Base-by-base conservation (phyloP, 92 coral and sea anemone species). In the Porites cylindrica region DNA sequence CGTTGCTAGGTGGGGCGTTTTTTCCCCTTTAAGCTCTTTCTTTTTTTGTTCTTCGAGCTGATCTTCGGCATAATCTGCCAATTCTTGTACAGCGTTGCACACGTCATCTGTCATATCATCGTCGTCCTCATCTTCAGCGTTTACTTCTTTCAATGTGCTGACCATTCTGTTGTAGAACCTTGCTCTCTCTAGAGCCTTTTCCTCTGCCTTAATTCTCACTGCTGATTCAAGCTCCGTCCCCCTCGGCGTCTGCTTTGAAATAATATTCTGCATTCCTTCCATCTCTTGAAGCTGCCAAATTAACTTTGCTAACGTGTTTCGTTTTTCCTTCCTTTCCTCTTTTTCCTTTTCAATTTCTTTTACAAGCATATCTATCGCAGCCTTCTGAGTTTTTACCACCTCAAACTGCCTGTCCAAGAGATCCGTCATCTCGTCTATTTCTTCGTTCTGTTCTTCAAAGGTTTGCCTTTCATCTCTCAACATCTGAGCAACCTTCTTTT, bases 331-430 rank as follows among this genome's bases (percentile, higher is more conserved):
- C 29, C 94, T 94, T 64, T 86, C 94, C 51, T 91, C 91, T 16
- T 93, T 93, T 74, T 93, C 98, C 70, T 95, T 90, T 65, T 95
- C 98, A 24, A 95, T 94, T 51, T 95, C 96, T 54, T 88, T 86
- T 67, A 91, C 90, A 81, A 95, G 96, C 11, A 92, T 82, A n/a
- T 93, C 96, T 29, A 95, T 95, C 3, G 98, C 96, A 18, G 90
- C 67, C 60, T 95, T 95, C 70, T 95, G 98, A 16, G 96, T 23
- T 81, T 93, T 90, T 17, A 95, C 93, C 38, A 95, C 98, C 14
- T 95, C 96, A 64, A 93, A 92, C 77, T 95, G 96, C 26, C 91
- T 85, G 54, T 95, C 95, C 51, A 95, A 68, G 63, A 95, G 89
- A 43, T 95, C 96, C 51, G 92, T 88, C 84, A 93, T 72, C 76